These are phyloP conservation scores for Asobara japonica DNA, from an alignment of 1,140 invertebrate species.

Conservation along the genomic window DNA sequence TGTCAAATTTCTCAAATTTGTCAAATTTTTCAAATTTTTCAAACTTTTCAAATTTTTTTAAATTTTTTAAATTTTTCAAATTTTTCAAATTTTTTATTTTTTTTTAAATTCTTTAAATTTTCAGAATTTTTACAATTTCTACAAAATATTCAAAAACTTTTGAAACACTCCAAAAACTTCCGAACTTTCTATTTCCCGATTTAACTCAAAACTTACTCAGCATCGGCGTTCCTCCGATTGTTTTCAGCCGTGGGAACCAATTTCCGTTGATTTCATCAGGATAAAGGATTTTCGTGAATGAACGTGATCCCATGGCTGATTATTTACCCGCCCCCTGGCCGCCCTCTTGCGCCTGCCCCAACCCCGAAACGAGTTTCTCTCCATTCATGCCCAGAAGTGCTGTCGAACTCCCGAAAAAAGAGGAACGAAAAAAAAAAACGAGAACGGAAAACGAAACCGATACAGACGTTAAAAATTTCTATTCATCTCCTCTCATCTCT, in stretches of 20 bases:
- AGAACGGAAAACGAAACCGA: constrained; percentile 10
- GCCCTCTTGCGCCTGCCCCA: not conserved
- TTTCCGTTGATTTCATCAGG: constrained; percentile 3
- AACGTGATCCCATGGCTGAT: constrained; percentile 12
- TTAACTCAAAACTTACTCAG: too few species aligned
- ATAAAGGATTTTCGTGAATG: constrained; percentile 17
- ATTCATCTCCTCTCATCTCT: constrained; percentile 1
- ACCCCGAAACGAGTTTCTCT: constrained; percentile 3
- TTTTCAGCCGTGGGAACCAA: not conserved
- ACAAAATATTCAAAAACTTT: too few species aligned
- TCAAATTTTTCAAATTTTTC: too few species aligned
- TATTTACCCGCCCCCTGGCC: not conserved
- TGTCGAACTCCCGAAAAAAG: constrained; percentile 15
- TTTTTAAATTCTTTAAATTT: too few species aligned
- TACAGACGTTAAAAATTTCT: constrained; percentile 12
- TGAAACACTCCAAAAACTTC: too few species aligned
- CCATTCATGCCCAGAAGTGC: constrained; percentile 13
- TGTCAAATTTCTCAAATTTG: too few species aligned
- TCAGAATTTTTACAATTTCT: too few species aligned
- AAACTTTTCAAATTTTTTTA: too few species aligned
- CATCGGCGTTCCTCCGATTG: constrained; percentile 1
- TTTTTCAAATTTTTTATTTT: too few species aligned
- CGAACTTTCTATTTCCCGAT: too few species aligned
- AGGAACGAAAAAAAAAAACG: not conserved
- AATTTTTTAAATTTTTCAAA: too few species aligned